Conservation (phyloP, 2,888 invertebrate genomes). For the Eretmocerus hayati region DNA sequence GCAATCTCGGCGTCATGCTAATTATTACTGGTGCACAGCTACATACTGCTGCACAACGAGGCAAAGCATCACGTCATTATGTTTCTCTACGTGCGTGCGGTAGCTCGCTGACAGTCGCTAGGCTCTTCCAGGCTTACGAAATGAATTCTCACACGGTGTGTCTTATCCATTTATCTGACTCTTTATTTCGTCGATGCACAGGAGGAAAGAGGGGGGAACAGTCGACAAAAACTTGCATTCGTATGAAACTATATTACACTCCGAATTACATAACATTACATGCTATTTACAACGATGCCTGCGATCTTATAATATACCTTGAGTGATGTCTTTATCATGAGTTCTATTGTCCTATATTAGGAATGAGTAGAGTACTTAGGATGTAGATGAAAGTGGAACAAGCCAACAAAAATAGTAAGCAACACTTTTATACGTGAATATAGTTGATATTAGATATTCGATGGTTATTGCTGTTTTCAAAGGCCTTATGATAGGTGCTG, state of each 20-base stretch:
- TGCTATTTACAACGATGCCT: slow-evolving; percentile 23
- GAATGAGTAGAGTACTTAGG: no score
- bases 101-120: slow-evolving; percentile 9
- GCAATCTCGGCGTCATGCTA: slow-evolving; percentile 31
- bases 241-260: slow-evolving; percentile 32
- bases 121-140: slow-evolving; percentile 33
- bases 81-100: slow-evolving; percentile 5
- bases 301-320: slow-evolving; percentile 9
- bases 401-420: no score
- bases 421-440: no score
- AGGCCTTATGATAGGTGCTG: no score
- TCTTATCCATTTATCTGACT: slow-evolving; percentile 29
- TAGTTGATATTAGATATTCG: no score
- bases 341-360: no score
- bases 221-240: slow-evolving; percentile 20
- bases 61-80: slow-evolving; percentile 21
- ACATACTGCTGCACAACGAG: no score
- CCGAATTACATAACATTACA: slow-evolving; percentile 28
- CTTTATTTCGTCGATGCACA: slow-evolving; percentile 33
- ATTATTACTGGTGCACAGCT: no score
- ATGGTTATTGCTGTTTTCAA: no score
- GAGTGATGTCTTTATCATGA: no score
- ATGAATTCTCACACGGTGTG: slow-evolving; percentile 41
- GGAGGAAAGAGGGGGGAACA: slow-evolving; percentile 9
- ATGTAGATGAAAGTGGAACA: no score